Percentiles rank a stretch among this genome's conserved stretches.
Evolutionary conservation across 2,888 invertebrate species (phyloP).

Genomic region (Nomada hirtipes): DNA sequence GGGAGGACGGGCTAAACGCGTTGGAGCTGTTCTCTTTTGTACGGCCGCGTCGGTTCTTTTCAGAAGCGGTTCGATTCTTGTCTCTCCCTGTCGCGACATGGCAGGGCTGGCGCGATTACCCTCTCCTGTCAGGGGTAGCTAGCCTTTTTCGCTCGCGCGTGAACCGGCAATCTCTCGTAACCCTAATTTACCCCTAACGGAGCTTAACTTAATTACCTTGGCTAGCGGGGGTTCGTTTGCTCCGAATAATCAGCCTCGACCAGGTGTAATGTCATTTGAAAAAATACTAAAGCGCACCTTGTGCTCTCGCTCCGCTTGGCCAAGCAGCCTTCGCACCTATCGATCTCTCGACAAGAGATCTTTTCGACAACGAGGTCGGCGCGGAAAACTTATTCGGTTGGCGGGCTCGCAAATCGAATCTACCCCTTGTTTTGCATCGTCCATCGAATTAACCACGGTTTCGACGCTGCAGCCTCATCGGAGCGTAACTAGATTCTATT

Average conservation of each 20-base stretch:
- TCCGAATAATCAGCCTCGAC: constrained; percentile 51
- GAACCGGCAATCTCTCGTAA: constrained; percentile 47
- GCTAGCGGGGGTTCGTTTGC: constrained; percentile 44
- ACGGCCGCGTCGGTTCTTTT: constrained; percentile 33
- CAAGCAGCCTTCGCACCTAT: constrained; percentile 8
- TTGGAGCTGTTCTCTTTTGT: constrained; percentile 4
- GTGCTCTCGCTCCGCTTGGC: constrained; percentile 14
- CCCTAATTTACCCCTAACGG: constrained; percentile 59
- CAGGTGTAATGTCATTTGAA: constrained; percentile 56
- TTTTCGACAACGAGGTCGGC: constrained; percentile 15
- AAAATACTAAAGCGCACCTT: constrained; percentile 8
- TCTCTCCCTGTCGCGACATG: constrained; percentile 1
- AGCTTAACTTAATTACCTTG: constrained; percentile 60
- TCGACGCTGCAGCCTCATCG: not conserved
- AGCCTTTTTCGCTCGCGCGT: constrained; percentile 43
- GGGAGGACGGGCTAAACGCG: not conserved
- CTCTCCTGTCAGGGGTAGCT: not conserved
- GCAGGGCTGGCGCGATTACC: not conserved
- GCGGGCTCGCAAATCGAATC: constrained; percentile 46
- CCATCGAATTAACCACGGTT: constrained; percentile 49
- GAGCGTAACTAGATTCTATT: constrained; percentile 28
- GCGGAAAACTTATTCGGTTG: constrained; percentile 48
- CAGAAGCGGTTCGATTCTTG: constrained; percentile 47
- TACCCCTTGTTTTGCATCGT: constrained; percentile 52
- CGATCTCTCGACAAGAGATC: constrained; percentile 13